Evolutionary conservation across 37 sponge, comb jelly and placozoan genomes (phyloP).

Genomic region (Halisarca cf. caerulea): DNA sequence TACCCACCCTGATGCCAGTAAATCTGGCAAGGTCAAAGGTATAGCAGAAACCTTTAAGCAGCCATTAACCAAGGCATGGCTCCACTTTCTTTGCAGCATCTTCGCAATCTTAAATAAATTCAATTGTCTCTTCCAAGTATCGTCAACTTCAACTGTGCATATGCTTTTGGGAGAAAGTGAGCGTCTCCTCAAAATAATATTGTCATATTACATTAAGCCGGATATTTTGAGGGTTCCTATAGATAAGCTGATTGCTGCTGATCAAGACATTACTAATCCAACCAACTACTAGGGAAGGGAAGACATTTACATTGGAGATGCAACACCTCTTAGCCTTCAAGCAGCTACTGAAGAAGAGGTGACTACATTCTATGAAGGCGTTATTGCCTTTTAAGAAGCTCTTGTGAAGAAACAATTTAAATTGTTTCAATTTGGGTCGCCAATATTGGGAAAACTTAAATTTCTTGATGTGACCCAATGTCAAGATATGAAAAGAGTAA

Average conservation of each 20-base stretch:
- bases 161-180: too few relatives aligned
- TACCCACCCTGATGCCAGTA: slow-evolving; percentile 37
- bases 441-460: background rate
- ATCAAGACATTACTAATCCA: background rate
- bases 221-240: too few relatives aligned
- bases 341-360: background rate
- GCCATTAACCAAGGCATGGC: slow-evolving; percentile 27
- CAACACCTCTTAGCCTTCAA: background rate
- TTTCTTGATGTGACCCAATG: background rate
- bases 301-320: background rate
- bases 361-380: background rate
- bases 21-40: slow-evolving; percentile 22
- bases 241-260: too few relatives aligned
- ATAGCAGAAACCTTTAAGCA: background rate
- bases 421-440: too few relatives aligned
- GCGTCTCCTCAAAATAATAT: too few relatives aligned
- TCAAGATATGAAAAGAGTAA: background rate
- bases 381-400: background rate
- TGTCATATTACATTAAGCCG: too few relatives aligned
- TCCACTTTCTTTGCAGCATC: slow-evolving; percentile 23
- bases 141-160: slow-evolving; percentile 36
- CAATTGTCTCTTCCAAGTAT: slow-evolving; percentile 26
- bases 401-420: background rate
- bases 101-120: slow-evolving; percentile 15
- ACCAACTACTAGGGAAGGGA: background rate